phyloP scores from a whole-genome alignment of 1,140 invertebrate genomes.

The Drosophila novamexicana region DNA sequence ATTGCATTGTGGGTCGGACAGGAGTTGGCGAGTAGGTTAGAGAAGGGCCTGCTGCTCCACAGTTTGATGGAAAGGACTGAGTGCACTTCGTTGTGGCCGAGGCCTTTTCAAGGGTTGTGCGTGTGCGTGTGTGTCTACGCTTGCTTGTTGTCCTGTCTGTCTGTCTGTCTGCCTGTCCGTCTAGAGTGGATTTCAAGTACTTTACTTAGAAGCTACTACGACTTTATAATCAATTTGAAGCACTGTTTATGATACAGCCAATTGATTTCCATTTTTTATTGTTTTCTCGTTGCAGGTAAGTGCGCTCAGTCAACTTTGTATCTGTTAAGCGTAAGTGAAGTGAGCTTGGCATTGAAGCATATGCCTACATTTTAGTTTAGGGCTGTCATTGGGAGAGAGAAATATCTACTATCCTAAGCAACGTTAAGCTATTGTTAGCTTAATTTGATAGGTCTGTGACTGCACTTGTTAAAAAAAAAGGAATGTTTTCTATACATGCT shows the following conservation, averaged over 20 bases:
- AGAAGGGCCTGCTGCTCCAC: neutral
- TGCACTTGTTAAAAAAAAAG: neutral
- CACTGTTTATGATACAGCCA: conserved; percentile 46
- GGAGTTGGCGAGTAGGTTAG: neutral
- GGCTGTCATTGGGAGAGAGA: neutral
- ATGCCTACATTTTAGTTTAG: neutral
- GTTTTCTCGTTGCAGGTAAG: conserved; percentile 47
- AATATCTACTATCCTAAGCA: neutral
- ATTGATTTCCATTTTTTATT: conserved; percentile 59
- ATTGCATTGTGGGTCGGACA: conserved; percentile 65
- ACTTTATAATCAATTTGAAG: conserved; percentile 49
- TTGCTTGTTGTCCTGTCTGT: conserved; percentile 11
- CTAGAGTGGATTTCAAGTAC: conserved; percentile 35
- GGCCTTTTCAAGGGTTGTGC: conserved; percentile 27
- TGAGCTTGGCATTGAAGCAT: neutral
- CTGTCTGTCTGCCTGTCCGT: conserved; percentile 14
- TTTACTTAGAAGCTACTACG: conserved; percentile 43
- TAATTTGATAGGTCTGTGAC: neutral
- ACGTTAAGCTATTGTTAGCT: neutral
- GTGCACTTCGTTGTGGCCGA: conserved; percentile 67
- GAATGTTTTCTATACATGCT: too few species aligned
- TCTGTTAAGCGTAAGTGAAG: conserved; percentile 26
- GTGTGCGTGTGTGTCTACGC: conserved; percentile 16
- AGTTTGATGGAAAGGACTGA: conserved; percentile 54
- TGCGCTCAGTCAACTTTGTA: conserved; percentile 27